These are phyloP conservation scores for Chloroceryle amazona DNA, from an alignment of 2,797 vertebrate species.

Conservation along the genomic window DNA sequence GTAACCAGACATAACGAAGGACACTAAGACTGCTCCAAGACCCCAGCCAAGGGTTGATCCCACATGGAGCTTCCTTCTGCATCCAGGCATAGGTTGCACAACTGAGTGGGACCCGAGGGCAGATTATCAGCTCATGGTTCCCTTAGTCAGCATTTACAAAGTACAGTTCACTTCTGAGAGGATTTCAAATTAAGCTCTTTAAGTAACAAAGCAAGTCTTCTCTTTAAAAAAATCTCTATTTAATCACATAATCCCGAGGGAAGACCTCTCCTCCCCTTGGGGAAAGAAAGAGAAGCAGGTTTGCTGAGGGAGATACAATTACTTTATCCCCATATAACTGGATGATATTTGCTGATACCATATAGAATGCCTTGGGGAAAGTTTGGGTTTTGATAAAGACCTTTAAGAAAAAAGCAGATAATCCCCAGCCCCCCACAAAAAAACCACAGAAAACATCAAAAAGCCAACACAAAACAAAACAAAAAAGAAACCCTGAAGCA, in stretches of 20 bases:
- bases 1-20: fast-evolving
- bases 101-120: fast-evolving
- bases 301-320: conserved; percentile 34
- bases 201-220: conserved; percentile 51
- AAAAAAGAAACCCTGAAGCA: no score
- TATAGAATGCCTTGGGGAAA: background rate
- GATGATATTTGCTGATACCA: conserved; percentile 23
- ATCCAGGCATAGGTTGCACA: background rate
- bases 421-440: background rate
- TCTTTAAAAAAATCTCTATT: conserved; percentile 7
- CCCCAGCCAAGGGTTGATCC: background rate
- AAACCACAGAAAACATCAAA: no score
- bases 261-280: background rate
- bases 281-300: background rate
- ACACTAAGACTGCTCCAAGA: background rate
- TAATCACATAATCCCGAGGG: conserved; percentile 56
- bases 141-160: background rate
- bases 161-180: background rate
- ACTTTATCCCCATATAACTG: background rate
- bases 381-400: background rate
- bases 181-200: conserved; percentile 55
- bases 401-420: background rate
- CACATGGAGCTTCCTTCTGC: background rate
- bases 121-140: background rate
- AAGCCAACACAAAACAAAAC: background rate